Evolutionary conservation across 1,140 invertebrate genomes (phyloP).

Genomic region (Drosophila azteca): DNA sequence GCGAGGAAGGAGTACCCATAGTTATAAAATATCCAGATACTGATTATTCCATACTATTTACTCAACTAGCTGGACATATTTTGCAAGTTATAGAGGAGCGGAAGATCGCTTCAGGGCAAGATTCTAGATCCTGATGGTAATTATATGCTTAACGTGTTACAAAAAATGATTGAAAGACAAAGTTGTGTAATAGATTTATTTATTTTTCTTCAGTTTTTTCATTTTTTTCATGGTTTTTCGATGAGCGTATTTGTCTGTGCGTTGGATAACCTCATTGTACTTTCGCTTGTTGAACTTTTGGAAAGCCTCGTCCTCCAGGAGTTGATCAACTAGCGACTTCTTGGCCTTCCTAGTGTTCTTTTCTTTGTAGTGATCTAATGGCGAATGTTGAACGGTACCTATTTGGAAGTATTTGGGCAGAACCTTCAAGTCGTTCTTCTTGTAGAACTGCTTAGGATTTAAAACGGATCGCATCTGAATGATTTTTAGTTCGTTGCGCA

Average conservation of each 20-base stretch:
- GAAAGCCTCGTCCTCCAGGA: conserved; percentile 94
- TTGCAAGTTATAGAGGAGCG: too few relatives aligned
- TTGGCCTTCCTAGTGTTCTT: conserved; percentile 93
- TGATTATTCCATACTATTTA: conserved; percentile 63
- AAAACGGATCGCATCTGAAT: conserved; percentile 96
- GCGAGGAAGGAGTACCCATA: conserved; percentile 91
- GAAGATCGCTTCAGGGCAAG: too few relatives aligned
- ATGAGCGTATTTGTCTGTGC: conserved; percentile 86
- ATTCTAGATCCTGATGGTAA: too few relatives aligned
- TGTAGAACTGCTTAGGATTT: conserved; percentile 97
- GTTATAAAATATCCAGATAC: conserved; percentile 88
- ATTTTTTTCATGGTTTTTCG: conserved; percentile 76
- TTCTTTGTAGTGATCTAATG: conserved; percentile 89
- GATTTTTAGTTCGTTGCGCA: conserved; percentile 93
- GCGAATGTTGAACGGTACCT: conserved; percentile 89
- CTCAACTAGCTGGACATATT: conserved; percentile 48
- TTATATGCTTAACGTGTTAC: too few relatives aligned
- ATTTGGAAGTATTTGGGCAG: conserved; percentile 97
- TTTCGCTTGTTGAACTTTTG: conserved; percentile 93
- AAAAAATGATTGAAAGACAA: background rate
- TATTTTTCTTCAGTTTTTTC: conserved; percentile 77
- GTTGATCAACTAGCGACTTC: conserved; percentile 96
- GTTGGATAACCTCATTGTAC: conserved; percentile 91
- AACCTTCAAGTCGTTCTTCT: conserved; percentile 93
- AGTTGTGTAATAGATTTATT: conserved; percentile 40